Percentiles rank a stretch among this genome's conserved stretches.
These are phyloP conservation scores for Semicossyphus pulcher DNA, from an alignment of 2,113 vertebrate genomes.

Conservation along the genomic window DNA sequence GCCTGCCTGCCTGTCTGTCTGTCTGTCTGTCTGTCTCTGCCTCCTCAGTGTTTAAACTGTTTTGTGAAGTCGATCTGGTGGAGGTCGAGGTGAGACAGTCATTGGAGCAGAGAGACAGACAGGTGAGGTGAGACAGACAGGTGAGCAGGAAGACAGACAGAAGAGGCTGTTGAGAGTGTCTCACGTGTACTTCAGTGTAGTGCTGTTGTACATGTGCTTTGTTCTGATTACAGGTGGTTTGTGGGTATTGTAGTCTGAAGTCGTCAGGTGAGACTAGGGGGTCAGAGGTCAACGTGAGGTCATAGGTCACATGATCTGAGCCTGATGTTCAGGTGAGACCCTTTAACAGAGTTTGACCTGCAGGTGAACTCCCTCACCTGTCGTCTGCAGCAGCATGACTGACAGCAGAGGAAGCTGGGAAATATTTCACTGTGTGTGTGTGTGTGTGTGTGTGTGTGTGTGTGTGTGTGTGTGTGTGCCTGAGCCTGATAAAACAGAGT, in stretches of 20 bases:
- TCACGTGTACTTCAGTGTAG: too few relatives aligned
- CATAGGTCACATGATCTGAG: not conserved
- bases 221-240: too few relatives aligned
- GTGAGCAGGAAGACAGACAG: too few relatives aligned
- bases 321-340: slow-evolving; percentile 2
- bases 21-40: too few relatives aligned
- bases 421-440: not conserved
- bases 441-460: not conserved
- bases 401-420: slow-evolving; percentile 17
- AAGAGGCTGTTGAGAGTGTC: too few relatives aligned
- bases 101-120: not conserved
- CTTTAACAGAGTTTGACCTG: not conserved
- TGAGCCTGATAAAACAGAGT: slow-evolving; percentile 19
- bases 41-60: too few relatives aligned
- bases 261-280: not conserved
- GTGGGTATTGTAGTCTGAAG: not conserved
- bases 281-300: not conserved
- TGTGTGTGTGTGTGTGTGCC: slow-evolving; percentile 9
- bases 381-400: not conserved
- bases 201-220: too few relatives aligned
- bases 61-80: too few relatives aligned
- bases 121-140: too few relatives aligned
- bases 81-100: too few relatives aligned
- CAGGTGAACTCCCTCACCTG: not conserved
- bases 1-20: too few relatives aligned